Base-by-base conservation (phyloP, 1,140 invertebrate genomes). In the Drosophila albomicans region DNA sequence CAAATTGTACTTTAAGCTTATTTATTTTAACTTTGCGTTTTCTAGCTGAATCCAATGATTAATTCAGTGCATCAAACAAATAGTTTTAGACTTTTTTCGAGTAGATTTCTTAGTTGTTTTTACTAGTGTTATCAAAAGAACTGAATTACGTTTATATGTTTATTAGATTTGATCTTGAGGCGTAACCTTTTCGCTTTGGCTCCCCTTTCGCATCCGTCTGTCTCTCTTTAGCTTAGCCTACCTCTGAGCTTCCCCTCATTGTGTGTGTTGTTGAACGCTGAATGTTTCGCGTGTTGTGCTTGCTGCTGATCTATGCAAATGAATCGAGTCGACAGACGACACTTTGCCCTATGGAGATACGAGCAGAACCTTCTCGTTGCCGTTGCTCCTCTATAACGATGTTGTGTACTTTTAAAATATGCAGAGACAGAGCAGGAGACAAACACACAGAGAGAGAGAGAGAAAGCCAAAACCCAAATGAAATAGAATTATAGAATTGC, bases 301-400 rank as follows among this genome's bases (percentile, higher is more conserved):
- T 32, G 58, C 63, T 73, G 75, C 63, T 73, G 75, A 77, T 77
- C 67, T 77, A 77, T 77, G 75, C 70, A 73, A 77, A 77, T 77
- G 57, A 51, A 16, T 35, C 25, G 25, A 41, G 41, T 15, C 35
- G 20, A 45, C 38, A 16, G 59, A 5, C 67, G 66, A 75, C 70
- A 67, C 75, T 73, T 77, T 77, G 70, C 52, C 75, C 75, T 77
- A 73, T 77, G 69, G 63, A 67, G 75, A 67, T 73, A 73, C 49
- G 43, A 25, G 20, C 41, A 49, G 11, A 64, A 38, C 16, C 51
- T 51, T 41, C 48, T 48, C 52, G 35, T 35, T n/a, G 15, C 5
- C 3, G 3, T 15, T 38, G 7, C 13, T 1, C n/a, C 10, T 32
- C 7, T 13, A 4, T n/a, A 1, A 59, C 43, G 45, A 38, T 49